phyloP scores from a whole-genome alignment of 2,888 invertebrate species.

The Pristionchus mayeri region DNA sequence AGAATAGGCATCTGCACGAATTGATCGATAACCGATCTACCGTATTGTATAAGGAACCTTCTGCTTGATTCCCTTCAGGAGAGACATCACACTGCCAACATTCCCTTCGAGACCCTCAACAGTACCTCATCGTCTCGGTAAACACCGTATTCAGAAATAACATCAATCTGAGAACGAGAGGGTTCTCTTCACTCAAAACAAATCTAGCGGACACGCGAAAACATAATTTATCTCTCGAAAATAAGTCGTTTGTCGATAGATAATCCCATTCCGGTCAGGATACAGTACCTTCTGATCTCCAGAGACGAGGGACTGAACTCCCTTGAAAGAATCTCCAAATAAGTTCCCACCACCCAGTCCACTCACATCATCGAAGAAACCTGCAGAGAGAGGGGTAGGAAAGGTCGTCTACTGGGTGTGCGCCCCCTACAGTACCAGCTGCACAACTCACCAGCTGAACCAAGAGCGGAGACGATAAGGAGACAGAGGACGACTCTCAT shows the following conservation, averaged over 20 bases:
- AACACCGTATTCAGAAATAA: conserved; percentile 9
- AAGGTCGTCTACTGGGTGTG: conserved; percentile 37
- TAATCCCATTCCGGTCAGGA: too few relatives aligned
- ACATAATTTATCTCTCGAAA: conserved; percentile 20
- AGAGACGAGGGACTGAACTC: conserved; percentile 63
- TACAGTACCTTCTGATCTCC: conserved; percentile 56
- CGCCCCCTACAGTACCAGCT: not conserved
- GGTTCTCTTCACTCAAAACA: not conserved
- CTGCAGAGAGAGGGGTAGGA: conserved; percentile 49
- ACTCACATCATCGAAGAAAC: conserved; percentile 60
- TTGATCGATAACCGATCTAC: not conserved
- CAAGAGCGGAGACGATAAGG: conserved; percentile 36
- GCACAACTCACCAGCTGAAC: conserved; percentile 28
- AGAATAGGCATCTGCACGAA: conserved; percentile 53
- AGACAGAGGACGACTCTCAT: conserved; percentile 33
- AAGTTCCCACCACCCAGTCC: conserved; percentile 60
- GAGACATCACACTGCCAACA: conserved; percentile 62
- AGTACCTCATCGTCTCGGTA: not conserved
- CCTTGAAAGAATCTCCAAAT: conserved; percentile 61
- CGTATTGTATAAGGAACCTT: conserved; percentile 49
- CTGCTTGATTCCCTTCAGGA: conserved; percentile 63
- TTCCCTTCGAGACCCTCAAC: conserved; percentile 62
- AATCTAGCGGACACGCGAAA: conserved; percentile 23
- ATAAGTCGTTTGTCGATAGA: not conserved
- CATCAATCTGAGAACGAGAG: conserved; percentile 25